These are phyloP conservation scores for Napeogenes sylphis DNA, from an alignment of 2,888 invertebrate species.

Conservation along the genomic window DNA sequence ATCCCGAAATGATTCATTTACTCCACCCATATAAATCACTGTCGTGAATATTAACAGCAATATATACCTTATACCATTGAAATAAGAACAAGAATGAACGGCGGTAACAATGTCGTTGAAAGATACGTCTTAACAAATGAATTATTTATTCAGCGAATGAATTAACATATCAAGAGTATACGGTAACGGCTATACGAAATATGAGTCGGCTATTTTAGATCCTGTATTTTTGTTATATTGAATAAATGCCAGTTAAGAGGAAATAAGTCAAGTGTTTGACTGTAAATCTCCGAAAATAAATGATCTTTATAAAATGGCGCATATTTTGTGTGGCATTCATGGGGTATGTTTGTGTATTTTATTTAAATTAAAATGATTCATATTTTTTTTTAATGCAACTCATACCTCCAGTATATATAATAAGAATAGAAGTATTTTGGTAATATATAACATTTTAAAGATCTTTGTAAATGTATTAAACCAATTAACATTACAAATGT, in stretches of 20 bases:
- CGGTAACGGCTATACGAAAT: slow-evolving; percentile 31
- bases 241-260: background rate
- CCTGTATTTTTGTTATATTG: too few species aligned
- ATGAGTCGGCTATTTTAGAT: slow-evolving; percentile 5
- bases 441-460: too few species aligned
- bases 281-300: too few species aligned
- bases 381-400: too few species aligned
- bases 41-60: slow-evolving; percentile 18
- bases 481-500: background rate
- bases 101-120: slow-evolving; percentile 56
- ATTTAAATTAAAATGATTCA: too few species aligned
- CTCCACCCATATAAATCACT: slow-evolving; percentile 29
- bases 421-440: too few species aligned
- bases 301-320: too few species aligned
- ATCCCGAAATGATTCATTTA: slow-evolving; percentile 30
- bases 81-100: slow-evolving; percentile 33
- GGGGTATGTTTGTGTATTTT: too few species aligned
- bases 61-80: slow-evolving; percentile 33
- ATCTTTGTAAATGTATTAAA: too few species aligned
- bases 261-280: background rate
- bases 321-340: too few species aligned
- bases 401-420: too few species aligned
- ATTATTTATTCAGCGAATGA: slow-evolving; percentile 73
- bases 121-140: slow-evolving; percentile 70
- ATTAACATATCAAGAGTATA: slow-evolving; percentile 72